Conservation (phyloP, 2,888 invertebrate genomes). For the Ashinkailepas kermadecensis region DNA sequence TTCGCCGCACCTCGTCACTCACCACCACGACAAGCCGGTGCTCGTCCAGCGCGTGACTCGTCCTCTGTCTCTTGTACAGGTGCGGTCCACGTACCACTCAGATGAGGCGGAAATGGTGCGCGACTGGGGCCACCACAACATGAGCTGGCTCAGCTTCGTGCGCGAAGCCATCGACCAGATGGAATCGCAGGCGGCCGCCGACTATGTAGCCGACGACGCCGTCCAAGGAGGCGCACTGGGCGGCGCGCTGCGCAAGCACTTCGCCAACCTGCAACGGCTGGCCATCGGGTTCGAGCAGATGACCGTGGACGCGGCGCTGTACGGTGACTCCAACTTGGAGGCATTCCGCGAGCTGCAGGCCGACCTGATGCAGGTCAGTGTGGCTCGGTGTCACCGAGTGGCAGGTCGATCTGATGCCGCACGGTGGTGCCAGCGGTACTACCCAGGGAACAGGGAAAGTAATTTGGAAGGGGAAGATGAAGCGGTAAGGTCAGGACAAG, state of each 20-base stretch:
- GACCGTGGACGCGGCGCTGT: constrained; percentile 8
- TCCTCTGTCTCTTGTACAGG: neutral
- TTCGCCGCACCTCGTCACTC: too few species aligned
- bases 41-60: too few species aligned
- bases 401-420: too few species aligned
- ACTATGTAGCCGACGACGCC: neutral
- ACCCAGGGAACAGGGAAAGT: too few species aligned
- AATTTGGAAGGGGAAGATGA: too few species aligned
- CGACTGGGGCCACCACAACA: constrained; percentile 21
- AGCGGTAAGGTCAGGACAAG: too few species aligned
- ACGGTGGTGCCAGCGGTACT: too few species aligned
- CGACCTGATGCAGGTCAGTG: neutral
- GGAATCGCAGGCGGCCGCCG: neutral
- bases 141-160: constrained; percentile 20
- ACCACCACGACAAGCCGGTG: too few species aligned
- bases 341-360: neutral
- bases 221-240: neutral
- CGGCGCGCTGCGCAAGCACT: neutral
- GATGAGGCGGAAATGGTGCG: constrained; percentile 11
- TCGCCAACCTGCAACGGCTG: constrained; percentile 17
- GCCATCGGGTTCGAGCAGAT: constrained; percentile 21
- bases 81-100: constrained; percentile 5
- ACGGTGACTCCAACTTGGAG: constrained; percentile 12
- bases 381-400: too few species aligned
- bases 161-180: constrained; percentile 1